Evolutionary conservation across 2,888 invertebrate species (phyloP).

Genomic region (Embidobia sp.): DNA sequence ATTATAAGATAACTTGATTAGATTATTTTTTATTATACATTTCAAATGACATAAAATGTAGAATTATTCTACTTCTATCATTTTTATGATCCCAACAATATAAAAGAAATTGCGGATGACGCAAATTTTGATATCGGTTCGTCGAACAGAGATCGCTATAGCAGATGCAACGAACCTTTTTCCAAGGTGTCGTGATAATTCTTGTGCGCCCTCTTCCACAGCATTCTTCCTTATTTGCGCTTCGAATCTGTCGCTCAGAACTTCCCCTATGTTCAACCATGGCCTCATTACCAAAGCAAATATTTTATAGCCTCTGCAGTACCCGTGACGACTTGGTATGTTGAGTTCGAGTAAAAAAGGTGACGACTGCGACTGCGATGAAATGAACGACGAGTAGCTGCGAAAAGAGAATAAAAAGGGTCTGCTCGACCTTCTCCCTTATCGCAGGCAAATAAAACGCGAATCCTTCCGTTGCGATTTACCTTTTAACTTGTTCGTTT

Average conservation of each 20-base stretch:
- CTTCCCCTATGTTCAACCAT: constrained; percentile 72
- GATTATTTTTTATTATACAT: too few relatives aligned
- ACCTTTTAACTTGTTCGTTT: constrained; percentile 78
- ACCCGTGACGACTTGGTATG: constrained; percentile 67
- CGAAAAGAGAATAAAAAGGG: constrained; percentile 70
- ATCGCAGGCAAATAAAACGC: constrained; percentile 65
- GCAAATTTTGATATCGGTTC: constrained; percentile 59
- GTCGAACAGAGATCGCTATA: constrained; percentile 57
- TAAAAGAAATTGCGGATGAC: constrained; percentile 46
- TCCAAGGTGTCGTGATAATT: constrained; percentile 75
- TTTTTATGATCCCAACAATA: constrained; percentile 24
- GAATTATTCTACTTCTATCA: not conserved
- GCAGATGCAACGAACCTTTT: constrained; percentile 64
- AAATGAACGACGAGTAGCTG: constrained; percentile 61
- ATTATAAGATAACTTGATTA: too few relatives aligned
- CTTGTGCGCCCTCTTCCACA: constrained; percentile 69
- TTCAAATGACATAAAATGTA: too few relatives aligned
- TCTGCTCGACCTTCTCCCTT: constrained; percentile 65
- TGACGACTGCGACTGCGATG: constrained; percentile 62
- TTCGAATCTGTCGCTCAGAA: constrained; percentile 72
- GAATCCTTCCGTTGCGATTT: constrained; percentile 76
- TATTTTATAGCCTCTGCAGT: constrained; percentile 80
- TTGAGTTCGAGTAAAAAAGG: constrained; percentile 57
- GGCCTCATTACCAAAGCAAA: constrained; percentile 82
- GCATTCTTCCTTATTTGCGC: constrained; percentile 76